Base-by-base conservation (phyloP, 2,113 vertebrate species). In the Bufo bufo region DNA sequence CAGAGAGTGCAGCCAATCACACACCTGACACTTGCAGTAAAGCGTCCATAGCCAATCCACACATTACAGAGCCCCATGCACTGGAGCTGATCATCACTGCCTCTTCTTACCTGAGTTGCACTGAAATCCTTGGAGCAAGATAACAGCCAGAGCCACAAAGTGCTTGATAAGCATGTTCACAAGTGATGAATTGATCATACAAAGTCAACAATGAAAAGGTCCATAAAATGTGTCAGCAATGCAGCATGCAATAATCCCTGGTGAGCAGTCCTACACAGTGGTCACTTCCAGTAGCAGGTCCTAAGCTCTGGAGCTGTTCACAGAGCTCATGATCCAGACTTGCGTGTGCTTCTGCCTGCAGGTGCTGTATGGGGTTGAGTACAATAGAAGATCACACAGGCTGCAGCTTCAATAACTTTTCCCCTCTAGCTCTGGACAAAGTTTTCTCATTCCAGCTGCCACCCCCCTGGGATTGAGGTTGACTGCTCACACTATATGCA, bases 71-170 rank as follows among this genome's bases (percentile, higher is more conserved):
- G 33, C 84, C 54, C 47, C 83, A 43, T 23, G 75, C 54, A 43
- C 77, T 77, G 23, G 9, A 58, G 49, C 74, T 86, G 85, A 61
- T 52, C 23, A 23, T 52, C 47, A 17, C 45, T 45, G 33, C 23
- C 43, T 66, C 87, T 83, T 66, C 87, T 83, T 82, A 88, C 93
- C 89, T 92, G 93, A 19, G 90, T 49, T 77, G 80, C 89, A 90
- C 20, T 93, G 92, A 75, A 92, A 52, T 61, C 89, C 92, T 52
- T 90, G 92, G 12, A 93, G 91, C 86, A 90, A 83, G 0, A 71
- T 90, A 5, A 89, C 0, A 47, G 89, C 91, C 90, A 90, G 54
- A 4, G 84, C 23, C 11, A 72, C 0, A 13, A 75, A 4, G 3
- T 56, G 63, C 16, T n/a, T 45, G 80, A 50, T 23, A 33, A 54